These are phyloP conservation scores for Morelia viridis DNA, from an alignment of 2,797 vertebrate species.

Conservation along the genomic window DNA sequence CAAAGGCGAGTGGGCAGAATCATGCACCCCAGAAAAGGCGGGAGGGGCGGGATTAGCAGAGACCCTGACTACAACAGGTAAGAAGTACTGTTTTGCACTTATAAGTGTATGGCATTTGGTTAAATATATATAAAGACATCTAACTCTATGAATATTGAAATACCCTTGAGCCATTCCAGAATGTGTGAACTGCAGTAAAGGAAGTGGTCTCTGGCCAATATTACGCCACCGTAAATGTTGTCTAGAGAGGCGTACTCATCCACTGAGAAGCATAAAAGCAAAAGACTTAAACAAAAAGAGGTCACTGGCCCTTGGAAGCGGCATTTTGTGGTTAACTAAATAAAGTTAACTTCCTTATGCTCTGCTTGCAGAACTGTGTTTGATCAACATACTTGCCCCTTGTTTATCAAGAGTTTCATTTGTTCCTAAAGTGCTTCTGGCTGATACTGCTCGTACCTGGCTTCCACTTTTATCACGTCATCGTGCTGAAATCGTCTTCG, in stretches of 20 bases:
- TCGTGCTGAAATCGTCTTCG: not conserved
- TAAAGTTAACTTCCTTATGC: not conserved
- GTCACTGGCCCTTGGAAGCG: not conserved
- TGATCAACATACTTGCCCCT: not conserved
- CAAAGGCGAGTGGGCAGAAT: not conserved
- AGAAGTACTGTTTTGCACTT: not conserved
- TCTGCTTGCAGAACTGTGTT: slow-evolving; percentile 18
- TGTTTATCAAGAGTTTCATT: not conserved
- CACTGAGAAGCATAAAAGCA: not conserved
- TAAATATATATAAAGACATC: not conserved
- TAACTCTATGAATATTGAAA: not conserved
- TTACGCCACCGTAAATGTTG: not conserved
- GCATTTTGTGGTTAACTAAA: not conserved
- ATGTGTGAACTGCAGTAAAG: not conserved
- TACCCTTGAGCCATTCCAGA: not conserved
- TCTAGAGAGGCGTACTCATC: not conserved
- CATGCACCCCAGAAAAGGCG: not conserved
- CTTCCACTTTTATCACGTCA: not conserved
- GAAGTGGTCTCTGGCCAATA: not conserved
- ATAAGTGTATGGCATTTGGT: not conserved
- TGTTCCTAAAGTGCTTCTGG: slow-evolving; percentile 8
- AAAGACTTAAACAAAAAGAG: not conserved
- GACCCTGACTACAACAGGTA: not conserved
- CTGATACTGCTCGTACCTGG: not conserved
- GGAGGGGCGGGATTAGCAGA: not conserved